Evolutionary conservation across 2,888 invertebrate genomes (phyloP).

Genomic region (Hydroisotoma schaefferi): DNA sequence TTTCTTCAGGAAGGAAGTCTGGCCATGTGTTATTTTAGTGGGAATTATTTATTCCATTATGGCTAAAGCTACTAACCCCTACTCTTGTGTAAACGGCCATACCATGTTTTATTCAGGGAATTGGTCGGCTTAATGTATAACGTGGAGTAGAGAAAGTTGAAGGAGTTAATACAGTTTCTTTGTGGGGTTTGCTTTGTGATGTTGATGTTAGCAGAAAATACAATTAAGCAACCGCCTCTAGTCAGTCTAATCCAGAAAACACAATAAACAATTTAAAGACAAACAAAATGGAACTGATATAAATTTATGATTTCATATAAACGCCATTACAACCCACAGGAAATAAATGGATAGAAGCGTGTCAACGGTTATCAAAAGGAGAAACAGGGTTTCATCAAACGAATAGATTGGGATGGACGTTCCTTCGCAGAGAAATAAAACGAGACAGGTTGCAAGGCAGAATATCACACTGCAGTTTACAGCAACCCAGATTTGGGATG

Average conservation of each 20-base stretch:
- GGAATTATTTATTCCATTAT: no score
- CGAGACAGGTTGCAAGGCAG: constrained; percentile 39
- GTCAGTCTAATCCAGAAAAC: not conserved
- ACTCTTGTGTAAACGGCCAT: no score
- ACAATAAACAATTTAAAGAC: constrained; percentile 2
- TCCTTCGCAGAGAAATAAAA: constrained; percentile 40
- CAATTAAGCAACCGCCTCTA: not conserved
- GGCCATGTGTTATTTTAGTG: not conserved
- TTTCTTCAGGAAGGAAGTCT: not conserved
- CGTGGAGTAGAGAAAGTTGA: no score
- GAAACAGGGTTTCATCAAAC: constrained; percentile 40
- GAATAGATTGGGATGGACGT: constrained; percentile 28
- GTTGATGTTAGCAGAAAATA: not conserved
- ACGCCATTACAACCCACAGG: constrained; percentile 43
- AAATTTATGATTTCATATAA: constrained; percentile 31
- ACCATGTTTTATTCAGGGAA: no score
- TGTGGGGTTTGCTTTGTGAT: not conserved
- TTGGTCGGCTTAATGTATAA: no score
- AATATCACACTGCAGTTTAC: constrained; percentile 41
- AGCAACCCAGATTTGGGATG: constrained; percentile 34
- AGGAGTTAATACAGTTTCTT: not conserved
- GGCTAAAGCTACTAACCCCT: no score
- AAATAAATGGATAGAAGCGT: constrained; percentile 41
- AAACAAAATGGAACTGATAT: no score
- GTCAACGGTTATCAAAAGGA: constrained; percentile 33